Base-by-base conservation (phyloP, 2,797 vertebrate species). In the Poecilia picta region DNA sequence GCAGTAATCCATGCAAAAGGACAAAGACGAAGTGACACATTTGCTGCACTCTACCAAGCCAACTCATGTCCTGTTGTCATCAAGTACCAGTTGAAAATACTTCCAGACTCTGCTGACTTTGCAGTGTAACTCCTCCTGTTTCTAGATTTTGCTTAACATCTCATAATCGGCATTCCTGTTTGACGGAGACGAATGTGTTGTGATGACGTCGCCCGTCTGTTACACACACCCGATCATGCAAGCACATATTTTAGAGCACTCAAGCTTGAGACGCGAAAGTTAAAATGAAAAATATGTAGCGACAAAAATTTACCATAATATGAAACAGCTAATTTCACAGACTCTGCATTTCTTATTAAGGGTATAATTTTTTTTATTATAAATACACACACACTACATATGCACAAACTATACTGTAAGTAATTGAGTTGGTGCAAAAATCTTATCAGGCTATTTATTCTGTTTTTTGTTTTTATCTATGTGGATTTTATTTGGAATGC, bases 301-400 rank as follows among this genome's bases (percentile, higher is more conserved):
- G 46, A 73, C 68, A 57, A 33, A 79, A 59, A 43, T 68, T 74
- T 45, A 79, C 41, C 62, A 79, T 73, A 51, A 66, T 73, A 76
- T 18, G 78, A 55, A 57, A 66, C n/a, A 55, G 31, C 25, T 11
- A 83, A 83, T 76, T 73, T 79, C 74, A 81, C 45, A 81, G 53
- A 64, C 31, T 62, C n/a, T 62, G 74, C 79, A 75, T 76, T 36
- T 76, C 78, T 78, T 72, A 51, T 75, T 78, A 75, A 64, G 39
- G 39, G 43, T 55, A 55, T 66, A 41, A 16, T 72, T 73, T 43
- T 64, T 33, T 31, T 31, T 70, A 46, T 53, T 73, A 64, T 13
- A 51, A 51, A 43, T 53, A 47, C 18, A 41, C 2, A 45, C 46
- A 36, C 57, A 51, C 45, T 45, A 39, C 20, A 47, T 66, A 57